Base-by-base conservation (phyloP, 2,113 vertebrate species). In the Otus sunia region DNA sequence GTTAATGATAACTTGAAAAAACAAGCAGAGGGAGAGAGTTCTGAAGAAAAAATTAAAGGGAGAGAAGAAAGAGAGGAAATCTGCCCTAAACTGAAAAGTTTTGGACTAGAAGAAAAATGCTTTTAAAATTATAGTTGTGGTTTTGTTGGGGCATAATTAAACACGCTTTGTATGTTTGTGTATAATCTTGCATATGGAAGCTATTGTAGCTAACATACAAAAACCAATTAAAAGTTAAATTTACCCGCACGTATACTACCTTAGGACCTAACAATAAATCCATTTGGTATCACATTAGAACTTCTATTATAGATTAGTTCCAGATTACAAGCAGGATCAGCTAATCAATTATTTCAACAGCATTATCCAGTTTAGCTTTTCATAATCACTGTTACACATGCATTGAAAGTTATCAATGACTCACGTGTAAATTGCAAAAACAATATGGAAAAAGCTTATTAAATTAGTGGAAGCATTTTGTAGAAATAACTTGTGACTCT, bases 1-100 rank as follows among this genome's bases (percentile, higher is more conserved):
- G 92, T 94, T 97, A 97, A 95, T 47, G 43, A n/a, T 78, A 79
- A 74, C 43, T 45, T 91, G 14, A 30, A 76, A 89, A 96, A 55
- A 78, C 45, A 82, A 58, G 47, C 17, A 93, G 25, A 53, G 3
- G 29, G 32, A 36, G 11, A 74, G 30, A 86, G 37, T 52, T 60
- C 43, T 67, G 37, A 88, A 77, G 64, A 63, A 68, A 68, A 81
- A 84, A n/a, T 12, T 53, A 21, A 41, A 82, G 9, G 15, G 15
- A 92, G 6, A 50, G 14, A 86, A 59, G 17, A 45, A 43, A 88
- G 53, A 74, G 8, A 13, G 29, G 23, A 81, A 60, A 68, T 21
- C 39, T 73, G 29, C 50, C 12, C 39, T 68, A 64, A 95, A 92
- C 9, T 53, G 20, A 74, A 37, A 52, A 7, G 36, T 56, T 67